phyloP scores from a whole-genome alignment of 2,113 vertebrate genomes.

The Rhabdornis inornatus region DNA sequence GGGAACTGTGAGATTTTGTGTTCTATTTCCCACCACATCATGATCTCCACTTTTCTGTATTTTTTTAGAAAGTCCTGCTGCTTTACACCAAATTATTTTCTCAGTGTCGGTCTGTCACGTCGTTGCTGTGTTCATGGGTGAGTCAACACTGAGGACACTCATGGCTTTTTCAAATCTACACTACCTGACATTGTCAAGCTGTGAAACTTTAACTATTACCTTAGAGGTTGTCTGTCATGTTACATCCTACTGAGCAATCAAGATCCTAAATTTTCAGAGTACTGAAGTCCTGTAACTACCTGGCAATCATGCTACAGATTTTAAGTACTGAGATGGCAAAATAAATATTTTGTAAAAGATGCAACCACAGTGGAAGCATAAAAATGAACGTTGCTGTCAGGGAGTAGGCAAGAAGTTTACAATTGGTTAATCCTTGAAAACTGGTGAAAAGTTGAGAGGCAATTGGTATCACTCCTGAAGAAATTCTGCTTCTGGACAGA shows the following conservation, averaged over 20 bases:
- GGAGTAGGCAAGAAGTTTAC: rapidly evolving
- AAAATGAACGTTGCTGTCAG: neutral
- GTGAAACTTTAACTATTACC: neutral
- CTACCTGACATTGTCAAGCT: neutral
- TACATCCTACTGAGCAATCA: neutral
- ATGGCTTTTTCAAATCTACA: neutral
- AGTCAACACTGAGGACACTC: neutral
- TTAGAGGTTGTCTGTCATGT: neutral
- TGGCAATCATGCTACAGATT: neutral
- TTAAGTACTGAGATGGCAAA: neutral
- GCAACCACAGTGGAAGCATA: neutral
- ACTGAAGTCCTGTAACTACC: neutral
- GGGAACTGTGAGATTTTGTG: neutral
- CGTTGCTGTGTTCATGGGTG: rapidly evolving
- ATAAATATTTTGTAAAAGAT: neutral
- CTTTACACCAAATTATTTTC: neutral
- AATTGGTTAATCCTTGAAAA: neutral
- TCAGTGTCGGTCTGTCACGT: neutral
- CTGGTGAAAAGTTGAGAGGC: neutral
- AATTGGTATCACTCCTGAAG: neutral
- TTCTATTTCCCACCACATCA: neutral
- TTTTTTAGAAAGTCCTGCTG: neutral
- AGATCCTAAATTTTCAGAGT: neutral
- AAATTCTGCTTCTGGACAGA: neutral
- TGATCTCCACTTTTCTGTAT: neutral